Conservation (phyloP, 2,113 vertebrate genomes). For the Dermatemys mawii region DNA sequence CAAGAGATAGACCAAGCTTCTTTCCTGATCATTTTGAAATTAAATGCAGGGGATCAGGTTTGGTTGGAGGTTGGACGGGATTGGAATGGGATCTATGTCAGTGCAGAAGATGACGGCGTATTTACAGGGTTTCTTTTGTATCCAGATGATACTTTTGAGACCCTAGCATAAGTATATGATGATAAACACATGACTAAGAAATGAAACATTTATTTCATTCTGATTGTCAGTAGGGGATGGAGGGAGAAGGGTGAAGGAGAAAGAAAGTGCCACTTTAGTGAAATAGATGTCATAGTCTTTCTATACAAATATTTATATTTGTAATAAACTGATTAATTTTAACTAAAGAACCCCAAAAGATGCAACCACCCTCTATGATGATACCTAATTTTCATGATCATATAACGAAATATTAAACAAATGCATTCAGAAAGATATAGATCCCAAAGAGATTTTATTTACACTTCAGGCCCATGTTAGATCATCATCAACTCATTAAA, state of each 20-base stretch:
- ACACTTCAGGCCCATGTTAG: neutral
- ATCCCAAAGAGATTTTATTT: neutral
- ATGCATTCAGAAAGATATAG: neutral
- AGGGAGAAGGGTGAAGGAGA: neutral
- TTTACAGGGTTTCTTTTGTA: slow-evolving; percentile 96
- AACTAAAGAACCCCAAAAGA: neutral
- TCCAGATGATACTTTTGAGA: slow-evolving; percentile 74
- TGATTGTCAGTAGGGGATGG: neutral
- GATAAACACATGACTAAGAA: neutral
- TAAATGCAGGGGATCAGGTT: slow-evolving; percentile 89
- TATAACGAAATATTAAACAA: neutral
- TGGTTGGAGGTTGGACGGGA: slow-evolving; percentile 94
- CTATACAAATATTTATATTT: neutral
- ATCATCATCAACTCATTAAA: neutral
- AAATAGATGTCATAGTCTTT: neutral
- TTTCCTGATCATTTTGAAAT: slow-evolving; percentile 86
- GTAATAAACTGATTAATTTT: neutral
- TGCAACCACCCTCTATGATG: fast-evolving
- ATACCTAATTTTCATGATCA: neutral
- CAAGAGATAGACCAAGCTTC: slow-evolving; percentile 97
- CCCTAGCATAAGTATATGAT: slow-evolving; percentile 18
- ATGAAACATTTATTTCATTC: fast-evolving
- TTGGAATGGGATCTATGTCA: slow-evolving; percentile 93
- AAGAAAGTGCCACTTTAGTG: neutral
- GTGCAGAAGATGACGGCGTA: slow-evolving; percentile 93